A percentile compares a stretch with the other conserved stretches of the same genome.
Evolutionary conservation across 1,140 invertebrate species (phyloP).

Genomic region (Hesperophylax magnus): DNA sequence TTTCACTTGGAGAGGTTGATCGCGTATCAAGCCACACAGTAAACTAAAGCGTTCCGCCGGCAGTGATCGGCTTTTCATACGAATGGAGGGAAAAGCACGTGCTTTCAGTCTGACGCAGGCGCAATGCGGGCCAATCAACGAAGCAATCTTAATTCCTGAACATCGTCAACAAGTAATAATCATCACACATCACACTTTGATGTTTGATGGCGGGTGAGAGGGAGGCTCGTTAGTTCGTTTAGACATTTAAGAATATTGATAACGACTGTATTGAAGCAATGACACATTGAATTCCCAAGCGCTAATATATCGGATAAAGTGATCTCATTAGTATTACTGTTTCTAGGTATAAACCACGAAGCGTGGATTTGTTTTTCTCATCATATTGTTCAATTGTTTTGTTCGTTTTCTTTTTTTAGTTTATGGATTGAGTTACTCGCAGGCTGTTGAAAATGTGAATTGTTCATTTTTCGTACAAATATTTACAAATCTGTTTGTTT

Average conservation of each 20-base stretch:
- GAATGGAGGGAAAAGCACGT: constrained; percentile 43
- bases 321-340: too few relatives aligned
- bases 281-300: too few relatives aligned
- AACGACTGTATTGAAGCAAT: not conserved
- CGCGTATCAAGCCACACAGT: constrained; percentile 27
- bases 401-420: too few relatives aligned
- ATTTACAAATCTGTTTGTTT: too few relatives aligned
- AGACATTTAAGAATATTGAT: not conserved
- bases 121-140: constrained; percentile 26
- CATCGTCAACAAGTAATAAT: constrained; percentile 15
- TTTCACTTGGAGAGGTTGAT: not conserved
- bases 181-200: too few relatives aligned
- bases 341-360: too few relatives aligned
- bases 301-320: too few relatives aligned
- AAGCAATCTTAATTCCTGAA: constrained; percentile 28
- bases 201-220: constrained; percentile 1
- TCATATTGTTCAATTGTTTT: too few relatives aligned
- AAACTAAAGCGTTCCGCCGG: constrained; percentile 21
- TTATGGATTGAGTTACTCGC: too few relatives aligned
- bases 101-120: constrained; percentile 38
- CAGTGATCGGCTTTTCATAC: constrained; percentile 42
- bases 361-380: too few relatives aligned
- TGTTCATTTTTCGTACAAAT: too few relatives aligned
- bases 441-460: too few relatives aligned
- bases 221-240: not conserved